Evolutionary conservation across 2,888 invertebrate genomes (phyloP).

Genomic region (Bruchidius siliquastri): DNA sequence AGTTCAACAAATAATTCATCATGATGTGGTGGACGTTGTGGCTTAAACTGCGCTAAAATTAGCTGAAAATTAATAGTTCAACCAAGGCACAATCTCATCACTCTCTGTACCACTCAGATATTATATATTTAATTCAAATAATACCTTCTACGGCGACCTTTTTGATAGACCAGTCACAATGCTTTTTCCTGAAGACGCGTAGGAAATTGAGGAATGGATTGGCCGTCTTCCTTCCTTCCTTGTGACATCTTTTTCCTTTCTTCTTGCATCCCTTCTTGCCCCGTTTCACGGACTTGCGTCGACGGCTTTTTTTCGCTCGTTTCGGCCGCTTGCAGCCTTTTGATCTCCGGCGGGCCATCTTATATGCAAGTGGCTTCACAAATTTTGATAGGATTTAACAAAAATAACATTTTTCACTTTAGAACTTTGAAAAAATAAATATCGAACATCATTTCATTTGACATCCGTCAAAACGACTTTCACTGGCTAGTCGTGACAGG

Average conservation of each 20-base stretch:
- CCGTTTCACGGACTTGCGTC: neutral
- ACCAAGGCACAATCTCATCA: no score
- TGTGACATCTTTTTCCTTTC: slow-evolving; percentile 8
- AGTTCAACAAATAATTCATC: no score
- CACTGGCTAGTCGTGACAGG: no score
- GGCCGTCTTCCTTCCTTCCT: slow-evolving; percentile 19
- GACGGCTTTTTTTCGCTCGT: neutral
- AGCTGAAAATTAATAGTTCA: no score
- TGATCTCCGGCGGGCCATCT: neutral
- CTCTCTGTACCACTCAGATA: no score
- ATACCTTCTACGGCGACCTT: slow-evolving; percentile 32
- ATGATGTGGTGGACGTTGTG: no score
- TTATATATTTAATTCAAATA: neutral
- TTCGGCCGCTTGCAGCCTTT: neutral
- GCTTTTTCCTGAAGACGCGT: slow-evolving; percentile 29
- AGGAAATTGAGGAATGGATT: slow-evolving; percentile 39
- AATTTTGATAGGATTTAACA: neutral
- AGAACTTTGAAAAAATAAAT: neutral
- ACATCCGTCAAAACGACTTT: neutral
- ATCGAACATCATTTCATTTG: neutral
- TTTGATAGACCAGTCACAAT: slow-evolving; percentile 30
- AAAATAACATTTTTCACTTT: neutral
- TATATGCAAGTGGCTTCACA: neutral
- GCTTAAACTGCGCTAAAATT: no score
- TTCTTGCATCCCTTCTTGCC: neutral